Conservation (phyloP, 1,140 invertebrate species). For the Drosophila tsacasi region DNA sequence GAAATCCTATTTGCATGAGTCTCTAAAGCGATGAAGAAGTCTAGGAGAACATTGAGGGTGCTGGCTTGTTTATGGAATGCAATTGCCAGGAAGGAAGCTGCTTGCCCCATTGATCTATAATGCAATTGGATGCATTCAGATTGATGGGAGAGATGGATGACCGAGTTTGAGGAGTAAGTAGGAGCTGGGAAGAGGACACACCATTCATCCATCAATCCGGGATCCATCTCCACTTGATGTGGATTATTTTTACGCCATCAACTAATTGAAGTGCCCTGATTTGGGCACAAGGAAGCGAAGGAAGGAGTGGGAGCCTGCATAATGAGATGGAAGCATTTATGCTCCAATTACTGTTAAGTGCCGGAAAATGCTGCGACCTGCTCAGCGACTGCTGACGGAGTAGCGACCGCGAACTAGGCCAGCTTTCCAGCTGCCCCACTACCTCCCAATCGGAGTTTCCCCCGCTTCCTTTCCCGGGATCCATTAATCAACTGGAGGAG, state of each 20-base stretch:
- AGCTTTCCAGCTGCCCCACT: constrained; percentile 15
- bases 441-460: constrained; percentile 9
- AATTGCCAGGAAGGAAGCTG: constrained; percentile 26
- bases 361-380: constrained; percentile 77
- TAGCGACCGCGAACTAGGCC: constrained; percentile 38
- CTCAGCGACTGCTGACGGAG: constrained; percentile 51
- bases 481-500: constrained; percentile 72
- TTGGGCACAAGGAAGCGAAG: constrained; percentile 38
- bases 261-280: constrained; percentile 77
- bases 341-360: constrained; percentile 79
- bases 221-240: constrained; percentile 15
- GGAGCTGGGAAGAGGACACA: not conserved
- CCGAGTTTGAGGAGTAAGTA: not conserved
- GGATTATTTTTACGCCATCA: constrained; percentile 66
- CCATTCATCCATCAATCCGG: constrained; percentile 55
- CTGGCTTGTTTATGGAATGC: constrained; percentile 33
- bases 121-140: constrained; percentile 34
- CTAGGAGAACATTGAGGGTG: not conserved
- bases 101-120: constrained; percentile 29
- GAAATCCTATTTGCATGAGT: constrained; percentile 69
- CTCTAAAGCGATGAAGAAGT: not conserved
- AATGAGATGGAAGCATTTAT: constrained; percentile 78
- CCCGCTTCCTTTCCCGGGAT: constrained; percentile 9
- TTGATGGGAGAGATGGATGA: not conserved
- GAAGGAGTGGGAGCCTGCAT: constrained; percentile 47